Conservation (phyloP, 2,888 invertebrate genomes). For the Resseliella maxima region DNA sequence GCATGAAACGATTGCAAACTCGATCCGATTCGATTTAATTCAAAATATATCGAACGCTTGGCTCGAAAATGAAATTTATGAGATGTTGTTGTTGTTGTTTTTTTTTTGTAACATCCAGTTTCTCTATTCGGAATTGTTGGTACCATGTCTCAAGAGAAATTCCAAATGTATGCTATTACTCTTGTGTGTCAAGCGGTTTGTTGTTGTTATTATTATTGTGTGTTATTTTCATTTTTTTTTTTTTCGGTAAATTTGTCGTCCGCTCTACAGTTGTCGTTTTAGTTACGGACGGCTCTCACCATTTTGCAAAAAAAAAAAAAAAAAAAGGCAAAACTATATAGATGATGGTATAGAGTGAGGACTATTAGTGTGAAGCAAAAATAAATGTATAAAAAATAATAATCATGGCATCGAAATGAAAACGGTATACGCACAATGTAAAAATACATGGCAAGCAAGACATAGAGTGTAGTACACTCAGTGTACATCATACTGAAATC, state of each 20-base stretch:
- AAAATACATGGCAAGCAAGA: not conserved
- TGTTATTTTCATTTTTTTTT: not conserved
- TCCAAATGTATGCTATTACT: not conserved
- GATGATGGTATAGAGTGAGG: not conserved
- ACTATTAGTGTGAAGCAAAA: not conserved
- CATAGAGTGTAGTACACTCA: not conserved
- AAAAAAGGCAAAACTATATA: not conserved
- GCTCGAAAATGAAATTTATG: slow-evolving; percentile 3
- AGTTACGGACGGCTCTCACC: slow-evolving; percentile 6
- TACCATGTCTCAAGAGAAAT: slow-evolving; percentile 41
- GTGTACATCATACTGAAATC: not conserved
- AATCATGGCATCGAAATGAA: not conserved
- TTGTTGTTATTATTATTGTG: not conserved
- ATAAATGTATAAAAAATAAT: not conserved
- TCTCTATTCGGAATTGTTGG: not conserved
- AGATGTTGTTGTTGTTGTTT: too few species aligned
- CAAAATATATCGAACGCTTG: not conserved
- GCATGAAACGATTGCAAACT: not conserved
- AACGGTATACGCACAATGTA: not conserved
- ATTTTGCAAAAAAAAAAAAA: not conserved
- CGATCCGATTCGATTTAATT: not conserved
- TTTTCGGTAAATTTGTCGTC: not conserved
- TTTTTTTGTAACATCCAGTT: slow-evolving; percentile 5
- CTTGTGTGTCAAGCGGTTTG: not conserved
- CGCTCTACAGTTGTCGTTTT: slow-evolving; percentile 7